Base-by-base conservation (phyloP, 2,113 vertebrate species). In the Apistogramma diplotaenia region DNA sequence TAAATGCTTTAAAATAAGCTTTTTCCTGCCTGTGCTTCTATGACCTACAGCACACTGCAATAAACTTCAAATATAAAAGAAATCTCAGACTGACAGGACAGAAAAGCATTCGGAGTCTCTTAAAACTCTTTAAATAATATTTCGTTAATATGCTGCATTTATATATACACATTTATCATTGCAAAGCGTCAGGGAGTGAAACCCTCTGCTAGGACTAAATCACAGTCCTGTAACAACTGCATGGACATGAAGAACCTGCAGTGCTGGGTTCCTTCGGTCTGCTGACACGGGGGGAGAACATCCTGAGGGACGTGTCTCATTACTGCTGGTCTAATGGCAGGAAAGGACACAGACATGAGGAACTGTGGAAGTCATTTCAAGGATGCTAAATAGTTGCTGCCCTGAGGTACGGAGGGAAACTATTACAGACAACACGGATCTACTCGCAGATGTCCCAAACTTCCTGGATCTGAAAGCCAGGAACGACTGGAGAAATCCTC, bases 81-180 rank as follows among this genome's bases (percentile, higher is more conserved):
- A 58, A 53, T 79, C 74, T 61, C 37, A 72, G 27, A 62, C 31
- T 79, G 57, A 57, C 19, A 75, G 76, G 53, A 67, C 53, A 65
- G 58, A 19, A 57, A 57, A 76, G 23, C 46, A 78, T 81, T 81
- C 77, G 71, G 62, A 91, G 67, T 51, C 12, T 78, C 21, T 77
- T 46, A 27, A 74, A 85, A 82, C 35, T 78, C n/a, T 81, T 92
- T 93, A 92, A 93, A 93, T 92, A 90, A 89, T 57, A 82, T 87
- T 78, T 81, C 74, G 72, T 83, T 58, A 81, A 88, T 72, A 46
- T 21, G 84, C 37, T 60, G 82, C 40, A 59, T 67, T 53, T 33
- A 5, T 11, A n/a, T 43, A 2, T 23, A 19, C 89, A 70, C 84
- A 90, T 31, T 58, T 62, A 67, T 54, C 31, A n/a, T 35, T 71